Evolutionary conservation across 2,797 vertebrate genomes (phyloP), one percentile per base, ranked within the genome.

Genomic region (Pelochelys cantorii): DNA sequence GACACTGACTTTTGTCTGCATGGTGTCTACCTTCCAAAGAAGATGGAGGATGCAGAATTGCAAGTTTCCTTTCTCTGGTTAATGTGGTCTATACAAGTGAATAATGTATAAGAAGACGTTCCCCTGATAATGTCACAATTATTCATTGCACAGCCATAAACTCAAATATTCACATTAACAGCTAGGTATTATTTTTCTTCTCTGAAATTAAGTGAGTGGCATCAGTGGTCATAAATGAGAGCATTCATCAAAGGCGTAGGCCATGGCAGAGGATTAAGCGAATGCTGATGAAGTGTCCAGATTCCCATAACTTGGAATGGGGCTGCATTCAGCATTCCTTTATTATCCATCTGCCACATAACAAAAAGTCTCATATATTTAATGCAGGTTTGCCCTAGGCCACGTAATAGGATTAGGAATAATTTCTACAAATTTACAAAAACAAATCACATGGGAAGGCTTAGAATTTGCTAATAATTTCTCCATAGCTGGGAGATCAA

Each of bases 351-450:
- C 98, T 98, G 98, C 98, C 97, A 98, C 98, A 98, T 98, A 98
- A 99, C 98, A 99, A 99, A 98, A 99, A 98, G 98, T 98, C 98
- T 98, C 98, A 98, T 98, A 98, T 98, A 98, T 98, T 99, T 99
- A 98, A 98, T 98, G 98, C 98, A 98, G 98, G 98, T 99, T 99
- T 99, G 98, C 98, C 98, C 98, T 97, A 96, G 97, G 98, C 98
- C 98, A 98, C 98, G 96, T 99, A 99, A 99, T 99, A 99, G 99
- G 99, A 99, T 99, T 99, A 99, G 98, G 98, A 99, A 99, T 99
- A 98, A 99, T 99, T 99, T 99, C 98, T 99, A 98, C 98, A 99
- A 99, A 99, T 99, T 99, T 99, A 98, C 98, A 99, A 99, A 99
- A 99, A 99, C 98, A 99, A 99, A 99, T 99, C 99, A 99, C 99